Evolutionary conservation across 2,113 vertebrate genomes (phyloP).

Genomic region (Vidua chalybeata): DNA sequence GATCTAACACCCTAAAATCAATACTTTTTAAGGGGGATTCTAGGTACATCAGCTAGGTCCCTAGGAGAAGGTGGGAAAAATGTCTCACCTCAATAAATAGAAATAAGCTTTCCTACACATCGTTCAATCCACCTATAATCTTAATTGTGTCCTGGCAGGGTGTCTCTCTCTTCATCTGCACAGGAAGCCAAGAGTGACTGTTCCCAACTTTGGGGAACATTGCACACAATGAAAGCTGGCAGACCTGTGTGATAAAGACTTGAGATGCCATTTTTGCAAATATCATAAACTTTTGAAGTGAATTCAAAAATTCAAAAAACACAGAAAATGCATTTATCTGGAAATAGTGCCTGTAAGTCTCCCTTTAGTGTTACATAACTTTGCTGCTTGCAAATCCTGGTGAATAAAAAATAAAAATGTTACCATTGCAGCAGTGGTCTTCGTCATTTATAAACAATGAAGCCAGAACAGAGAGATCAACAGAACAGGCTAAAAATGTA

Average conservation of each 20-base stretch:
- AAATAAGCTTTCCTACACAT: background rate
- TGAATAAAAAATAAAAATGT: slow-evolving; percentile 54
- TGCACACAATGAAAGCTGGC: background rate
- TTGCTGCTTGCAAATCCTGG: background rate
- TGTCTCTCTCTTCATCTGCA: background rate
- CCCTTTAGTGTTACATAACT: slow-evolving; percentile 9
- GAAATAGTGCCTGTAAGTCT: background rate
- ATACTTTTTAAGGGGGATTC: background rate
- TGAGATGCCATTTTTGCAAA: background rate
- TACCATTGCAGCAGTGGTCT: slow-evolving; percentile 35
- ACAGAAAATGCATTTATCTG: slow-evolving; percentile 20
- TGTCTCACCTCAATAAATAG: background rate
- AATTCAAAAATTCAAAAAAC: no score
- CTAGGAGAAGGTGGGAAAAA: background rate
- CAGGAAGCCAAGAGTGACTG: background rate
- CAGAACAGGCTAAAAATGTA: slow-evolving; percentile 71
- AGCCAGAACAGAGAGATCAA: slow-evolving; percentile 67
- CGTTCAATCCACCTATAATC: background rate
- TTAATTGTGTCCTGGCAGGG: background rate
- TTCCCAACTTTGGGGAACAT: background rate
- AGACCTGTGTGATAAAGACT: background rate
- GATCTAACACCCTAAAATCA: slow-evolving; percentile 1
- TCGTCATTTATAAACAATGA: slow-evolving; percentile 68
- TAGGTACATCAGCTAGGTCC: background rate
- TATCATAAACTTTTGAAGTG: slow-evolving; percentile 28